A percentile compares a stretch with the other conserved stretches of the same genome.
Conservation (phyloP, 2,797 vertebrate species). For the Otolemur crassicaudatus region DNA sequence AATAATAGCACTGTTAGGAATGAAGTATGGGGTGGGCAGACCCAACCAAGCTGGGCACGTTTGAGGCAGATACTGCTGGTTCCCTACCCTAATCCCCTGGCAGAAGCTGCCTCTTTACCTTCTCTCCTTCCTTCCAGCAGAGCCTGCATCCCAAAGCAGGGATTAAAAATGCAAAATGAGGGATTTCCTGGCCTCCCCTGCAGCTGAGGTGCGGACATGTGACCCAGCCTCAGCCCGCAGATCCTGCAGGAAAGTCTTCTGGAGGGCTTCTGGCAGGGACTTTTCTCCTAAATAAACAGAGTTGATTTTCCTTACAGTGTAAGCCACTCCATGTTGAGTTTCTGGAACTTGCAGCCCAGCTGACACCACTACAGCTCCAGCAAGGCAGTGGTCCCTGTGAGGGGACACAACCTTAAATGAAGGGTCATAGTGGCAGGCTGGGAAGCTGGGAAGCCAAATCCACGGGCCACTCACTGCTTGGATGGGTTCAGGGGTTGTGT, state of each 20-base stretch:
- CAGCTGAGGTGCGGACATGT: neutral
- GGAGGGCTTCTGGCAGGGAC: neutral
- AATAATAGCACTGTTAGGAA: neutral
- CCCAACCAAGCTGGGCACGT: neutral
- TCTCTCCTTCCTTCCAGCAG: neutral
- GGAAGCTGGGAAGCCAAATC: neutral
- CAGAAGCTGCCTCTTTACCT: neutral
- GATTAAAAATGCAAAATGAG: neutral
- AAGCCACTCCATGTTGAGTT: neutral
- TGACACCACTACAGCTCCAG: no score
- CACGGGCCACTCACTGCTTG: neutral
- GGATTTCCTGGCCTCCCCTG: neutral
- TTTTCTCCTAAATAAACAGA: neutral
- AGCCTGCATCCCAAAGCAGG: neutral
- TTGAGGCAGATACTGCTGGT: no score
- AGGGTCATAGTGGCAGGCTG: neutral
- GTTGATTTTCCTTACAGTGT: neutral
- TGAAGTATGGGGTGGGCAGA: neutral
- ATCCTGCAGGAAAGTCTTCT: neutral
- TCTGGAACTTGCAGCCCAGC: neutral
- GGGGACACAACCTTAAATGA: neutral
- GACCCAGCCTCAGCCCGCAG: neutral
- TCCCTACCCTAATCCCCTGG: neutral
- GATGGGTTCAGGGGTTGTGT: neutral
- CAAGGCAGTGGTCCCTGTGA: no score